phyloP scores from a whole-genome alignment of 2,888 invertebrate species.

The Biston betularia region DNA sequence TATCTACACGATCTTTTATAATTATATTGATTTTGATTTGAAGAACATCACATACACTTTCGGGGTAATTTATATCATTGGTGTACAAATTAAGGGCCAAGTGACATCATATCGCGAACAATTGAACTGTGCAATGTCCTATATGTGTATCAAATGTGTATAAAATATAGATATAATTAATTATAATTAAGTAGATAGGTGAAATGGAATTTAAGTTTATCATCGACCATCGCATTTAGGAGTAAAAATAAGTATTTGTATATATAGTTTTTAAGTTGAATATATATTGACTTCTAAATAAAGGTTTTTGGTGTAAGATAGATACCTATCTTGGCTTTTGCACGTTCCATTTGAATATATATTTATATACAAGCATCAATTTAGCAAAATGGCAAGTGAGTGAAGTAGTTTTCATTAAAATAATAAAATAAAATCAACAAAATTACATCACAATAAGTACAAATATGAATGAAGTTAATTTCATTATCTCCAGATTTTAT shows the following conservation, averaged over 20 bases:
- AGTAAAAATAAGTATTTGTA: conserved; percentile 73
- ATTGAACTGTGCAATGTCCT: conserved; percentile 80
- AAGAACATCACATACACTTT: no score
- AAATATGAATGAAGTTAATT: no score
- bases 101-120: conserved; percentile 77
- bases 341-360: conserved; percentile 79
- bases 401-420: conserved; percentile 45
- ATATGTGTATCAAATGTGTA: conserved; percentile 79
- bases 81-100: conserved; percentile 56
- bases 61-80: conserved; percentile 50
- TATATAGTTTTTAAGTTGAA: conserved; percentile 75
- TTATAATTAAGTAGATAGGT: conserved; percentile 78
- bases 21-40: no score
- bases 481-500: no score
- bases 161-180: conserved; percentile 62
- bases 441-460: no score
- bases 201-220: conserved; percentile 80
- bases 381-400: conserved; percentile 76
- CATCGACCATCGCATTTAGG: conserved; percentile 78
- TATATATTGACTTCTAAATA: conserved; percentile 68
- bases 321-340: conserved; percentile 83
- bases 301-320: conserved; percentile 84
- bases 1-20: background rate
- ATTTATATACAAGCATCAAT: conserved; percentile 83
- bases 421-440: no score